Evolutionary conservation across 2,113 vertebrate genomes (phyloP).

Genomic region (Zapornia atra): DNA sequence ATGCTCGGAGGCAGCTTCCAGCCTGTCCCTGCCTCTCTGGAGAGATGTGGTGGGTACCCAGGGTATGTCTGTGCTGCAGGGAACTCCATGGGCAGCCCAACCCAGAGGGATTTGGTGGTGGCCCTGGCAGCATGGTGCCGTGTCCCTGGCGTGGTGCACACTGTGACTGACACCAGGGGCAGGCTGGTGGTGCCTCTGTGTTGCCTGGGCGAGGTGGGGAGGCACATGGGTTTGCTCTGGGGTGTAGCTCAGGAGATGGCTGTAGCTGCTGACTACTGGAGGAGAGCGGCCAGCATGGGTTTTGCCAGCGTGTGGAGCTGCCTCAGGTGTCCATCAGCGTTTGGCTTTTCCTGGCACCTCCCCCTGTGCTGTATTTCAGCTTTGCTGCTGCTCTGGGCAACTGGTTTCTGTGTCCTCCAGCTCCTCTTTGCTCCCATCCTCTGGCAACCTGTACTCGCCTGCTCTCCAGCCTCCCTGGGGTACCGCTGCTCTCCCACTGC

Average conservation of each 20-base stretch:
- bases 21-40: neutral
- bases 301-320: neutral
- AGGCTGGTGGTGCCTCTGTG: neutral
- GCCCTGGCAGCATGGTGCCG: fast-evolving
- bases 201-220: neutral
- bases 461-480: neutral
- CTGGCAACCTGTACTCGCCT: neutral
- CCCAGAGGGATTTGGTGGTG: neutral
- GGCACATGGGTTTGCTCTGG: neutral
- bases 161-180: neutral
- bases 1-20: neutral
- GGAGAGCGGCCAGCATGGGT: neutral
- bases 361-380: fast-evolving
- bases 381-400: neutral
- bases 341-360: fast-evolving
- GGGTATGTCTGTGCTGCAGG: neutral
- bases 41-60: neutral
- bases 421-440: neutral
- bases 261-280: neutral
- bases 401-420: neutral
- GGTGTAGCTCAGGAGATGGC: neutral
- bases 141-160: neutral
- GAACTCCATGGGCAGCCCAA: neutral
- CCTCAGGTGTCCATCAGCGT: fast-evolving
- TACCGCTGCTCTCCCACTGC: fast-evolving